Evolutionary conservation across 2,888 invertebrate species (phyloP), one percentile per base, ranked within the genome.

Genomic region (Bhutanitis thaidina): DNA sequence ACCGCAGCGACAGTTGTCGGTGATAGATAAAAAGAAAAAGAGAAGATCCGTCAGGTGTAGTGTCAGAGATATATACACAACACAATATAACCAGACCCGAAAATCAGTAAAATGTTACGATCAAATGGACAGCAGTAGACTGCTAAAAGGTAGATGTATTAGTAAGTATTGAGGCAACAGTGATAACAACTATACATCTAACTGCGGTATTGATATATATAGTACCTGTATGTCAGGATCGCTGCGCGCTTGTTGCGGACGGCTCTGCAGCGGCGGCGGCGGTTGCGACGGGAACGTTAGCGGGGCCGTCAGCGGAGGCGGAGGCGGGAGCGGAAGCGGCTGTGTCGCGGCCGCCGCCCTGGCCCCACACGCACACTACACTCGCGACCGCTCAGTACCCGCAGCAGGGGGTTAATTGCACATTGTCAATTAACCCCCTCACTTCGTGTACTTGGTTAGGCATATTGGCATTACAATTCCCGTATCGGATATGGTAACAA

Each of bases 361-460:
- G 67, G 74, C 72, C 77, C 77, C 77, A 70, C 64, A 74, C 74
- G 71, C 67, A 73, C 65, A 74, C 76, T 71, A 71, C 72, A 77
- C 80, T 80, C 74, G 77, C 51, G 30, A 30, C 51, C 57, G 52
- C 57, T 53, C 57, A 58, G 58, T 58, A 59, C 60, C 58, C 62
- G 59, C 60, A 43, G 36, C 48, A 16, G 56, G 54, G 57, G 55
- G 60, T 54, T 65, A 65, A 76, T 74, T 77, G 78, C 74, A 16
- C 45, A 15, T 16, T 43, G 69, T 74, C 81, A 79, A 74, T 75
- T 65, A 69, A 61, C 77, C 77, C 77, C 64, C 77, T 67, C 43
- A 38, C 48, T 49, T 48, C 32, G 16, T 7, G 37, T 49, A 47
- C 41, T 46, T 41, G 35, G 32, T 12, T 53, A 46, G 30, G 5